A percentile compares a stretch with the other conserved stretches of the same genome.
Evolutionary conservation across 1,140 invertebrate species (phyloP).

Genomic region (Danaus melanippus): DNA sequence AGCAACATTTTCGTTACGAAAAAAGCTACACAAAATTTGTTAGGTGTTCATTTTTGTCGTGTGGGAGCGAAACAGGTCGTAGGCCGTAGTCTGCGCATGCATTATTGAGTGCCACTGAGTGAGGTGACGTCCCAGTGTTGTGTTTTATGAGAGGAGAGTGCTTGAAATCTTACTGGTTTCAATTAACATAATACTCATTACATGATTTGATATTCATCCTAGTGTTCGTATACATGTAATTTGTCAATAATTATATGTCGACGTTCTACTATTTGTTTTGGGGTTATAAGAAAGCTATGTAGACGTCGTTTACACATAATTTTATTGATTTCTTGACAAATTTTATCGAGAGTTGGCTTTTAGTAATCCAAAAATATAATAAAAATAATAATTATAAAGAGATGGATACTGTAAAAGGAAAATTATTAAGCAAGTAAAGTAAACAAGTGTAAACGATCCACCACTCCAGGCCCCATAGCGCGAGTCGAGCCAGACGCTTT

Average conservation of each 20-base stretch:
- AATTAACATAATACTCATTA: background rate
- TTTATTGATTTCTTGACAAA: too few relatives aligned
- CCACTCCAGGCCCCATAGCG: slow-evolving; percentile 41
- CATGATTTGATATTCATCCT: too few relatives aligned
- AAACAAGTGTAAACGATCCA: slow-evolving; percentile 19
- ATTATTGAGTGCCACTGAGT: slow-evolving; percentile 67
- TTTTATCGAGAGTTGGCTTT: too few relatives aligned
- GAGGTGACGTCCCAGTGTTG: slow-evolving; percentile 39
- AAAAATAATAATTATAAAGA: too few relatives aligned
- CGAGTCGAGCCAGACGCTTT: slow-evolving; percentile 39
- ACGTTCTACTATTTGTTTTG: too few relatives aligned
- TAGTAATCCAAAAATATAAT: too few relatives aligned
- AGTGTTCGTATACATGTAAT: too few relatives aligned
- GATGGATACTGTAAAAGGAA: too few relatives aligned
- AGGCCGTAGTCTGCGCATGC: slow-evolving; percentile 46
- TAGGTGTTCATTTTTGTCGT: slow-evolving; percentile 40
- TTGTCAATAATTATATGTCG: too few relatives aligned
- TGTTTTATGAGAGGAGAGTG: background rate
- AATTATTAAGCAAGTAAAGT: too few relatives aligned
- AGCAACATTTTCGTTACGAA: slow-evolving; percentile 17
- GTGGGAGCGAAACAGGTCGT: slow-evolving; percentile 39
- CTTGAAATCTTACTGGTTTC: background rate
- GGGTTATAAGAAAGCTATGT: too few relatives aligned
- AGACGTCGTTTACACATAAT: too few relatives aligned
- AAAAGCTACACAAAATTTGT: slow-evolving; percentile 21